Evolutionary conservation across 2,797 vertebrate species (phyloP).

Genomic region (Periophthalmus magnuspinnatus): DNA sequence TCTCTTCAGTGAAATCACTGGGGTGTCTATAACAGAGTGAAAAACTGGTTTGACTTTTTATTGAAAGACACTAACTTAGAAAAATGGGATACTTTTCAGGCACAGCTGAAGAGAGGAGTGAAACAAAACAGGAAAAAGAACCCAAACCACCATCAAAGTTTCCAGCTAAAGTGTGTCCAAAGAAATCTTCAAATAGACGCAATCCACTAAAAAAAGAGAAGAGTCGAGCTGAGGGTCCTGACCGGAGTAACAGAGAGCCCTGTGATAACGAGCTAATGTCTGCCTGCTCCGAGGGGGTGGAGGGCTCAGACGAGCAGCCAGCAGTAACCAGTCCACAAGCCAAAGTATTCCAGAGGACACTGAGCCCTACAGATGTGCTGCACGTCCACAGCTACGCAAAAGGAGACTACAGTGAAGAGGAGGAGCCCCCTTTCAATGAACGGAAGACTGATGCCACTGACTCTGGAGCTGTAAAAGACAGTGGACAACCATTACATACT

Average conservation of each 20-base stretch:
- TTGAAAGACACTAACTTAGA: background rate
- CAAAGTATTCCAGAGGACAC: constrained; percentile 77
- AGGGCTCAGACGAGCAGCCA: constrained; percentile 18
- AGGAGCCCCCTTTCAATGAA: constrained; percentile 49
- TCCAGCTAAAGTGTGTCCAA: constrained; percentile 40
- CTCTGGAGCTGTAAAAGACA: constrained; percentile 35
- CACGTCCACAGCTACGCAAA: constrained; percentile 91
- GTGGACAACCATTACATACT: constrained; percentile 31
- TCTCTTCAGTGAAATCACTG: too few species aligned
- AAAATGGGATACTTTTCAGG: constrained; percentile 36
- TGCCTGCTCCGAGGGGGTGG: background rate
- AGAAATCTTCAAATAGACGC: constrained; percentile 45
- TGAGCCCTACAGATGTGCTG: constrained; percentile 82
- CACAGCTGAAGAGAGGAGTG: constrained; percentile 27
- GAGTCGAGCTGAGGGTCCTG: background rate
- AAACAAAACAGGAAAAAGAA: constrained; percentile 47
- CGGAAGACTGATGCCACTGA: constrained; percentile 64
- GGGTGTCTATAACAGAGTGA: too few species aligned
- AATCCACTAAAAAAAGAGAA: constrained; percentile 53
- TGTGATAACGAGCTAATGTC: constrained; percentile 22
- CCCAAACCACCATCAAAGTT: constrained; percentile 39
- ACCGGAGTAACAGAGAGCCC: constrained; percentile 18
- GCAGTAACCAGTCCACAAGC: constrained; percentile 36
- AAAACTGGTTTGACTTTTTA: background rate
- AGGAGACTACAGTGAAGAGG: constrained; percentile 77